Evolutionary conservation across 2,113 vertebrate species (phyloP).

Genomic region (Myotis brandtii): DNA sequence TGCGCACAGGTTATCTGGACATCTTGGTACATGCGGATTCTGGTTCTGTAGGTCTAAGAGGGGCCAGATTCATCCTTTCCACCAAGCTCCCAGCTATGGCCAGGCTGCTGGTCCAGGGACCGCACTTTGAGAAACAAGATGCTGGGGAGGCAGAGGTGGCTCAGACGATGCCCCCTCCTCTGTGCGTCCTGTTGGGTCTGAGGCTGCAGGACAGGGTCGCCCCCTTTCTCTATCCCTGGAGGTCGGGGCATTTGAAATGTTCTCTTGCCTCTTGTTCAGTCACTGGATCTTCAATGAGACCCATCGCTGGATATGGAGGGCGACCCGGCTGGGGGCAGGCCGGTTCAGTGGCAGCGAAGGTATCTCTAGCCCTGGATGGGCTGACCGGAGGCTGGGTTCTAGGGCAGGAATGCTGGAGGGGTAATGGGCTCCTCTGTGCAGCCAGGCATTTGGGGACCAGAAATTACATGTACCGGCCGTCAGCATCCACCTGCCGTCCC

Average conservation of each 20-base stretch:
- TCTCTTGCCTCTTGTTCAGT: not conserved
- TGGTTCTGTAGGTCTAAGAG: not conserved
- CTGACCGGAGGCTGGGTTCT: not conserved
- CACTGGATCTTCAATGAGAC: not conserved
- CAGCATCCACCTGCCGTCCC: not conserved
- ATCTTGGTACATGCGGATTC: not conserved
- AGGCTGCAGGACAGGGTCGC: not conserved
- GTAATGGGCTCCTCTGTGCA: not conserved
- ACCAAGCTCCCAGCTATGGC: not conserved
- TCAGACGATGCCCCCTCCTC: not conserved
- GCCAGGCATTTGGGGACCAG: not conserved
- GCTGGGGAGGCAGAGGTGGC: not conserved
- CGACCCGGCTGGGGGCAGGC: rapidly evolving
- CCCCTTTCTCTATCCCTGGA: not conserved
- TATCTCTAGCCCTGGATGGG: not conserved
- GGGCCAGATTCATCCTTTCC: not conserved
- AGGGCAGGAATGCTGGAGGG: not conserved
- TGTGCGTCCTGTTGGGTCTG: not conserved
- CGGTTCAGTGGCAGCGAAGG: not conserved
- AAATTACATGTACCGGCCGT: no score
- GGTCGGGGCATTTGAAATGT: not conserved
- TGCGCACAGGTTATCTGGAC: rapidly evolving
- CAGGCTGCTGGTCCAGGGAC: not conserved
- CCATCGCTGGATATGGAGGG: not conserved
- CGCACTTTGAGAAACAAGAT: not conserved